Evolutionary conservation across 2,113 vertebrate species (phyloP), one percentile per base, ranked within the genome.

Genomic region (Polypterus bichir): DNA sequence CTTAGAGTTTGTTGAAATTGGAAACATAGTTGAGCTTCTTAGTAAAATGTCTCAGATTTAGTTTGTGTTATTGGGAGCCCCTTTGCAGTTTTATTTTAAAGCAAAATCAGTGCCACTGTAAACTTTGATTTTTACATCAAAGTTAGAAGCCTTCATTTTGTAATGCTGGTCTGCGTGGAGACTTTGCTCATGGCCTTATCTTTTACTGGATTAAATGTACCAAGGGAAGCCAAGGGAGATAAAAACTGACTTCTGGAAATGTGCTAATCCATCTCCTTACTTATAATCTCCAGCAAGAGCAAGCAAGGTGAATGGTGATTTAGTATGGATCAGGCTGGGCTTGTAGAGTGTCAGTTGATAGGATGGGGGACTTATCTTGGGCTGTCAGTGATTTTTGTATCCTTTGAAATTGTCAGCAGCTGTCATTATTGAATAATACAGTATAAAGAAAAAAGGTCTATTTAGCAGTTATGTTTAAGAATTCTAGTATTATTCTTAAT

Each of bases 281-380:
- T 77, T 78, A 74, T 80, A 86, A 85, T 85, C 74, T 64, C 66
- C 66, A 65, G 62, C 71, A 78, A 80, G 78, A 79, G 68, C 72
- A 76, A 68, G 71, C 75, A 83, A 82, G 76, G 77, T 77, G 77
- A 80, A 69, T 57, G 47, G 71, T 74, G 64, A 65, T 70, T 71
- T 73, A 64, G 70, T 55, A 69, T 70, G 69, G 59, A 70, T 75
- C 47, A 72, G 63, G 62, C 65, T 67, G 70, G 59, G 69, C 47
- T 59, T 56, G 49, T 52, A 54, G 57, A 56, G 11, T 11, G 54
- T 9, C 52, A 27, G 44, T 46, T 5, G 60, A 7, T 57, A 27
- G 56, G 27, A 44, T 57, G 54, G 56, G 46, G 56, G 56, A 44
- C 46, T 44, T 57, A 6, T 7, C 46, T 27, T 57, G 10, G 54